Evolutionary conservation across 2,888 invertebrate species (phyloP), one percentile per base, ranked within the genome.

Genomic region (Imbricaverruca yamaguchii): DNA sequence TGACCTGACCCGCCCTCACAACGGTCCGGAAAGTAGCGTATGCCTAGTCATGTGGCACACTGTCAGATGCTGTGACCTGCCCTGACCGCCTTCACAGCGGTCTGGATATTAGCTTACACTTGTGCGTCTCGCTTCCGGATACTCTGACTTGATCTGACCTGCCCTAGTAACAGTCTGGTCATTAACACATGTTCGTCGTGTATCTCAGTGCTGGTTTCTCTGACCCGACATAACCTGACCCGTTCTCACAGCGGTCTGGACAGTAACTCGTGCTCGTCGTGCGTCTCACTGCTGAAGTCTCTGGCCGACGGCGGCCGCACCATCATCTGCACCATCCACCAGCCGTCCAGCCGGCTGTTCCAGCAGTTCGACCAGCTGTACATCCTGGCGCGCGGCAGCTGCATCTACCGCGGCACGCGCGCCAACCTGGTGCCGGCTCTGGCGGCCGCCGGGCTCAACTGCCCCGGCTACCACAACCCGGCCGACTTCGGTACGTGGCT

Each of bases 401-500:
- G 97, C 87, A 94, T 97, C 21, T 98, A 97, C 87, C 94, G 96
- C 86, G 97, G 97, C 81, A 93, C 93, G 82, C 95, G 96, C 0
- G 92, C 91, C 82, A 92, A 93, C 86, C 88, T 97, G 82, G 94
- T 97, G 85, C 92, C 93, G 84, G 97, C 96, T 87, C 89, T 97
- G 82, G 91, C 92, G 80, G 92, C 92, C 56, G 90, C 95, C 80
- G 91, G 91, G 21, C 90, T 97, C 56, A 93, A 94, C 86, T 98
- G 97, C 86, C 97, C 97, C 0, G 93, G 95, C 81, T 97, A 97
- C 88, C 97, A 98, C 89, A 98, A 98, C 89, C 97, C 97, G 0
- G 97, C 97, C 12, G 97, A 97, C 81, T 97, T 95, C 89, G 94
- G 88, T 88, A 39, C 21, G 80, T 55, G 61, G 9, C 7, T 53